Base-by-base conservation (phyloP, 53 echinoderm and acorn worm genomes). In the Pentamera pediparva region DNA sequence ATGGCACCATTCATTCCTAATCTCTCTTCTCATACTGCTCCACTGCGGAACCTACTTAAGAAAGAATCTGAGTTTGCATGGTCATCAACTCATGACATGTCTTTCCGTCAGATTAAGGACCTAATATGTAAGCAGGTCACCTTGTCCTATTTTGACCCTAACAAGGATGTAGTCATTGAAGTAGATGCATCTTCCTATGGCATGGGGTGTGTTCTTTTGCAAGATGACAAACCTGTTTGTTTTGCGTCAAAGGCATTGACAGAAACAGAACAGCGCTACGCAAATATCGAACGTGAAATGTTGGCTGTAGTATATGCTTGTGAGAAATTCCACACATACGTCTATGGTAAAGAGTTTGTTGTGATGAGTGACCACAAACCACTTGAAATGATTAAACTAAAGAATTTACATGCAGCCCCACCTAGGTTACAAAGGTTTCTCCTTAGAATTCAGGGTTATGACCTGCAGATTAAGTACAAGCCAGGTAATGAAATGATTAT, bases 1-100 rank as follows among this genome's bases (percentile, higher is more conserved):
- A 84, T 84, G 88, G 30, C 76, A 1, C 88, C 84, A 11, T 90
- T 90, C 65, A 86, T 90, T 52, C 85, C 79, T 3, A 76, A 80
- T 37, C 49, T 91, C 17, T 71, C 86, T 2, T 33, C 70, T 13
- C 73, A 52, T 10, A 75, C 91, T 32, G 77, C 80, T 19, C 86
- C 83, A 26, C 59, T 80, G 11, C 37, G 86, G 63, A 75, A 76
- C 19, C n/a, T n/a, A n/a, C n/a, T n/a, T n/a, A n/a, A n/a, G n/a
- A n/a, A n/a, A n/a, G n/a, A n/a, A n/a, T n/a, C 17, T 21, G 29
- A 40, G 1, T 87, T 67, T 26, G 69, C 60, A 11, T 92, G 87
- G 92, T 21, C 77, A 5, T 6, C 48, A 1, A 33, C 71, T 19
- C 91, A 83, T 39, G 47, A 84, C 11, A 32, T 21, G 38, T 32